Evolutionary conservation across 2,888 invertebrate genomes (phyloP), one percentile per base, ranked within the genome.

Genomic region (Ptychoptera contaminata): DNA sequence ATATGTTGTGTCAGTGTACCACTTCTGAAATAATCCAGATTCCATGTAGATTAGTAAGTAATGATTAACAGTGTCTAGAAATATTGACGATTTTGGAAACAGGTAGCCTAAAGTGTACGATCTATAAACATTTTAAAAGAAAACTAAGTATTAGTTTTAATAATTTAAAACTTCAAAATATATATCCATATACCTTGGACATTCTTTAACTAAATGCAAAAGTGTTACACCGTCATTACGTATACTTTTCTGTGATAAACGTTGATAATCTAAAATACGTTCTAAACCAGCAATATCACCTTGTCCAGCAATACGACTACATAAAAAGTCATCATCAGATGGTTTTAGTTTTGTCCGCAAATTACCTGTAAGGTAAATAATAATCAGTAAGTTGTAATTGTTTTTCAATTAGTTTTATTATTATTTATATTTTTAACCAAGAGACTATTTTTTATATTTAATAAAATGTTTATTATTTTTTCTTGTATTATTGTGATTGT

Each of bases 61-160:
- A 37, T 39, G 40, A 43, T 53, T 52, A 23, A 50, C 43, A 29
- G 47, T 42, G 37, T 48, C 46, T 16, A 49, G 46, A 32, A 47
- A 50, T 36, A 49, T 44, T 31, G 53, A 52, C n/a, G 50, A 47
- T 45, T 49, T 52, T 11, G 48, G 48, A 34, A 52, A 48, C 7
- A 50, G 37, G 42, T 47, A 52, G n/a, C 47, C 48, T 3, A 49
- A n/a, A n/a, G 42, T 47, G 37, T 50, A 51, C 12, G 45, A 43
- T 32, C 51, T 50, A 32, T 12, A 45, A 45, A 12, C 12, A 32
- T 39, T 12, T 30, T 30, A 34, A 36, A 11, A 7, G 7, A 38
- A 45, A 36, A 35, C 15, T 10, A 14, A 41, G n/a, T n/a, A 36
- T 11, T 16, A 14, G 39, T 16, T 40, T 15, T 32, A 16, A 40